A percentile compares a stretch with the other conserved stretches of the same genome.
Evolutionary conservation across 2,888 invertebrate species (phyloP).

Genomic region (Nemotelus nigrinus): DNA sequence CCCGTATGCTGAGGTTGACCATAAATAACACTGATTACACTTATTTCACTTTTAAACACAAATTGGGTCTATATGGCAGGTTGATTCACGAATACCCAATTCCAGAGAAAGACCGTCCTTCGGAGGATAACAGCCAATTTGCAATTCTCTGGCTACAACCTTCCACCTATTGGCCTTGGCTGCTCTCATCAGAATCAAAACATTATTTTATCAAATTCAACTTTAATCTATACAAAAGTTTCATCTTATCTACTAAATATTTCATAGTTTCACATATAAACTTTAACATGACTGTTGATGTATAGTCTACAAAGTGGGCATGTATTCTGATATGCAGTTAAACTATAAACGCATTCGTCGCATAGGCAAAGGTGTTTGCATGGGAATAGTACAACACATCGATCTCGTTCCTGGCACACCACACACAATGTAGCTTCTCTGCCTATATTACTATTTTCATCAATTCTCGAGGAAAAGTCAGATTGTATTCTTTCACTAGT

Average conservation of each 20-base stretch:
- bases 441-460: constrained; percentile 7
- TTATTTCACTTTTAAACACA: too few species aligned
- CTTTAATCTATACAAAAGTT: not conserved
- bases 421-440: constrained; percentile 32
- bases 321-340: constrained; percentile 26
- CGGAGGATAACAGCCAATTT: too few species aligned
- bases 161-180: too few species aligned
- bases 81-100: too few species aligned
- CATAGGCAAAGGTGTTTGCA: constrained; percentile 46
- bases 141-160: too few species aligned
- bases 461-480: not conserved
- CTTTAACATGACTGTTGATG: constrained; percentile 35
- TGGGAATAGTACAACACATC: constrained; percentile 43
- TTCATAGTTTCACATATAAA: constrained; percentile 37
- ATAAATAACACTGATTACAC: too few species aligned
- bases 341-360: constrained; percentile 22
- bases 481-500: not conserved
- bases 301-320: constrained; percentile 44
- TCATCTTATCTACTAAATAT: not conserved
- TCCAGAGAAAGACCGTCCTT: too few species aligned
- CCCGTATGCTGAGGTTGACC: too few species aligned
- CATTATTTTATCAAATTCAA: too few species aligned
- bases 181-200: too few species aligned
- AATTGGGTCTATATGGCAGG: too few species aligned
- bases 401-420: constrained; percentile 41